Base-by-base conservation (phyloP, 2,797 vertebrate species). In the Pteronotus mesoamericanus region DNA sequence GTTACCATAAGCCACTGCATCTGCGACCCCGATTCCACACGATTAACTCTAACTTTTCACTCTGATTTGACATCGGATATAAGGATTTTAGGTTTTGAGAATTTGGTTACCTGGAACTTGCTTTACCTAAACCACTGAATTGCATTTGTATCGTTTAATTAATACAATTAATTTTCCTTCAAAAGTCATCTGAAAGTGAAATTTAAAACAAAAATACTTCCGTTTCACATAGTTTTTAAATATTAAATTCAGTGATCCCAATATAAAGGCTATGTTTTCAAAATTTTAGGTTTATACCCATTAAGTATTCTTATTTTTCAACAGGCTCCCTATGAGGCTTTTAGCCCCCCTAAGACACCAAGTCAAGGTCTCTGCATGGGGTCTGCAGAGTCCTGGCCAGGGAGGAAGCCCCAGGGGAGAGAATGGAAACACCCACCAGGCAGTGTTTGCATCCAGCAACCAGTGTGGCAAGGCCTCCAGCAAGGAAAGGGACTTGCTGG, bases 131-230 rank as follows among this genome's bases (percentile, higher is more conserved):
- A 39, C 22, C 55, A 44, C 48, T 19, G 37, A 80, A 71, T 29
- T 71, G 16, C 42, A 72, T 57, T 64, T 77, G 61, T 26, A 37
- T 37, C 59, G 34, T 39, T 88, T 59, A 74, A 80, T 37, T 39
- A 79, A 89, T 64, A 39, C 68, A 83, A 59, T 68, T 12, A 44
- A 84, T 75, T 64, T 94, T 77, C 61, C 21, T 61, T 39, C 24
- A 44, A 64, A 90, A 94, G 59, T 59, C 72, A 46, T 12, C n/a
- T 69, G 14, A 21, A 51, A 92, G 77, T 55, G 32, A 87, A 77
- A 91, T 42, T 53, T 57, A 71, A 74, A 88, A 85, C 74, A 89
- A 93, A 78, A 19, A 42, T 9, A 59, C 48, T 74, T 87, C 42
- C 48, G 37, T 66, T 89, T 84, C 75, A 48, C 34, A 18, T 34